Evolutionary conservation across 2,113 vertebrate genomes (phyloP), one percentile per base, ranked within the genome.

Genomic region (Callopanchax toddi): DNA sequence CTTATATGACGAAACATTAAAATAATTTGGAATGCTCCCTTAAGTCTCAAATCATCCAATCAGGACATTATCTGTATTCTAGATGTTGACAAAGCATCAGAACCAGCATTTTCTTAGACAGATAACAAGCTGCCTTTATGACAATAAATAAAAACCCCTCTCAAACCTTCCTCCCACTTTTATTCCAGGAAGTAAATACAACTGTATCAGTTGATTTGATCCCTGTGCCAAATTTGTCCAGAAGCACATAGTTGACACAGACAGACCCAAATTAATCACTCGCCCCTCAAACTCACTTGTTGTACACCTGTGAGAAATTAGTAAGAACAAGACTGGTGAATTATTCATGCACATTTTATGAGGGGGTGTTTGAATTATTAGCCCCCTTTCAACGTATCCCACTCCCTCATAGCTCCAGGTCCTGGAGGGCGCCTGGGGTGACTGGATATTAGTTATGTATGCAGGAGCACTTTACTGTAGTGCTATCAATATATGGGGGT

Each of bases 381-480:
- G 64, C 39, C 52, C 77, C 78, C 77, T 83, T 78, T 70, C 59
- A 66, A 81, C 87, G 76, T 57, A 71, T 72, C 67, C 37, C 22
- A 20, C 36, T 55, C 63, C 21, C 59, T 67, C 54, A 51, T 26
- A 49, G 51, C 40, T 57, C 16, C 61, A 82, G 69, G 52, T 39
- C 45, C 37, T 26, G 51, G 37, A 4, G 5, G 36, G 59, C 16
- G 59, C 61, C 54, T 23, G 16, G 49, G 64, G 39, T 57, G 44
- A 44, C 76, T 78, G 59, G 60, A 65, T 73, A 65, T 79, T 76
- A 83, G 74, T 86, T 85, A 71, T 77, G 63, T 76, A 77, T 75
- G 51, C 46, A 2, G 43, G 15, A 49, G 52, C 74, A 58, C 60
- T 56, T 77, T 12, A 39, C 46, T 67, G 58, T 76, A 51, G 50